These are phyloP conservation scores for Augochlorella aurata DNA, from an alignment of 2,888 invertebrate genomes.

Conservation along the genomic window DNA sequence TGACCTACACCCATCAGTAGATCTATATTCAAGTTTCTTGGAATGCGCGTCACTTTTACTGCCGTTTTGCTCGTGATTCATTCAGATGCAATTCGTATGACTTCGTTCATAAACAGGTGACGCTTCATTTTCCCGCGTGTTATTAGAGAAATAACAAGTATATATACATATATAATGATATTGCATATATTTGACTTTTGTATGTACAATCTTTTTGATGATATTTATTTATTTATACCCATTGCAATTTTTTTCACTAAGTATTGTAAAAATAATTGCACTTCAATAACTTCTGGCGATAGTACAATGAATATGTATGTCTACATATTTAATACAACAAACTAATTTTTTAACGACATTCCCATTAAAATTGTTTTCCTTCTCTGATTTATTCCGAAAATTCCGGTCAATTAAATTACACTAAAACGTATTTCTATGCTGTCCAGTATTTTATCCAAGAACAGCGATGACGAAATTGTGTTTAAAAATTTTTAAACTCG, in stretches of 20 bases:
- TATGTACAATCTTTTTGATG: not conserved
- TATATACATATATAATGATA: not conserved
- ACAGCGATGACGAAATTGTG: not conserved
- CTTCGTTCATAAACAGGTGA: conserved; percentile 15
- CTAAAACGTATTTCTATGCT: too few relatives aligned
- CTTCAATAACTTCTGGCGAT: too few relatives aligned
- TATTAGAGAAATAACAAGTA: conserved; percentile 12
- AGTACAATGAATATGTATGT: too few relatives aligned
- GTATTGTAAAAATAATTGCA: too few relatives aligned
- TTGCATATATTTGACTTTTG: not conserved
- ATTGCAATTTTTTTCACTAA: not conserved
- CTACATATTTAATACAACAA: too few relatives aligned
- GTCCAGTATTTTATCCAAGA: too few relatives aligned
- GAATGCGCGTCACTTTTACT: conserved; percentile 23
- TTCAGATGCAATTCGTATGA: conserved; percentile 31
- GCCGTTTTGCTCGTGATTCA: conserved; percentile 43
- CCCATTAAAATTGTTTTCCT: not conserved
- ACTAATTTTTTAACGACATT: not conserved
- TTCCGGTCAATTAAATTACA: too few relatives aligned
- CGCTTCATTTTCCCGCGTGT: not conserved
- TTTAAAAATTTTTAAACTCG: not conserved
- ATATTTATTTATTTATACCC: not conserved
- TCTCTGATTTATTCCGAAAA: not conserved
- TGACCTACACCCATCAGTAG: not conserved
- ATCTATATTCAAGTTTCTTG: conserved; percentile 26